These are phyloP conservation scores for Chloroceryle aenea DNA, from an alignment of 2,113 vertebrate species.

Conservation along the genomic window DNA sequence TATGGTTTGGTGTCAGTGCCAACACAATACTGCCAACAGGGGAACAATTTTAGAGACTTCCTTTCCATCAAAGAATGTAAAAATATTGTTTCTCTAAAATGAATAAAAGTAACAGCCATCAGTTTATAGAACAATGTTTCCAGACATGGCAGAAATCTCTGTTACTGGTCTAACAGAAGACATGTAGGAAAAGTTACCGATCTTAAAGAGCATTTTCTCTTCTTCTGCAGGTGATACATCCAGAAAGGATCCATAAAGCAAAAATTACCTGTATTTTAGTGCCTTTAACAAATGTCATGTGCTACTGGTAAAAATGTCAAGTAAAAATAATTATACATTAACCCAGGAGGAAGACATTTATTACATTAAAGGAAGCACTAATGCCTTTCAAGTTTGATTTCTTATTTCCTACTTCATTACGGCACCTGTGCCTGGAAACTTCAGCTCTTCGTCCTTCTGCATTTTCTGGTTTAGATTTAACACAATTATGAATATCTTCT, in stretches of 20 bases:
- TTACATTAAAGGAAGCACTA: background rate
- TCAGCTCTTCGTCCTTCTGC: background rate
- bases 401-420: background rate
- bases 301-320: background rate
- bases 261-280: background rate
- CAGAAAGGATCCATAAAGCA: background rate
- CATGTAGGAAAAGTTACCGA: background rate
- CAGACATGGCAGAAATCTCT: background rate
- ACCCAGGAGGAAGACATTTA: background rate
- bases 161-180: background rate
- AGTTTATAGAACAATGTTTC: background rate
- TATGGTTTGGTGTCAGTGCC: background rate
- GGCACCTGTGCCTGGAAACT: accelerated
- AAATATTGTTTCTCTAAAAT: background rate
- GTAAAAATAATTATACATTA: background rate
- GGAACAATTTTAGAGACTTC: background rate
- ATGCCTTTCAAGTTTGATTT: background rate
- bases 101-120: background rate
- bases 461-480: background rate
- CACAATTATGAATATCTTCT: background rate
- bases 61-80: background rate
- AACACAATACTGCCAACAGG: background rate
- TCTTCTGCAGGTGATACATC: background rate
- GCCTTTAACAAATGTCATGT: accelerated
- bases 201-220: background rate